A percentile compares a stretch with the other conserved stretches of the same genome.
Evolutionary conservation across 2,797 vertebrate species (phyloP).

Genomic region (Cynodonichthys magdalenae): DNA sequence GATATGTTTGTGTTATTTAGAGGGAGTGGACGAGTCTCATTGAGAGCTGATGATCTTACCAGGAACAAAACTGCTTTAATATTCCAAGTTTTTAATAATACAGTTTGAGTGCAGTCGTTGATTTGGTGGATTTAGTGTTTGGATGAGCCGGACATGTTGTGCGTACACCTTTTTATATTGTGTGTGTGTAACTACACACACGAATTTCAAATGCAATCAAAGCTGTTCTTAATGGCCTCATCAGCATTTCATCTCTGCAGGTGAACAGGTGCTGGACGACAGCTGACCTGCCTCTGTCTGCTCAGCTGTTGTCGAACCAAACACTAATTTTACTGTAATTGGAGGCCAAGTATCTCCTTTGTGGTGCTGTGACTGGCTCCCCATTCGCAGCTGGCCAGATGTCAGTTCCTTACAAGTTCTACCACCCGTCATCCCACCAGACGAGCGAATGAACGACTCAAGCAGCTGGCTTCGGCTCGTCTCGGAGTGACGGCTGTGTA

Average conservation of each 20-base stretch:
- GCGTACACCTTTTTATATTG: background rate
- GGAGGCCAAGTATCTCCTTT: slow-evolving; percentile 61
- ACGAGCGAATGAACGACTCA: slow-evolving; percentile 35
- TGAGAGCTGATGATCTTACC: too few species aligned
- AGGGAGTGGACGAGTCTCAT: too few species aligned
- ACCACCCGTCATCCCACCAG: slow-evolving; percentile 42
- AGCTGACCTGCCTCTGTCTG: slow-evolving; percentile 66
- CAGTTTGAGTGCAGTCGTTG: too few species aligned
- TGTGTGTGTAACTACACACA: slow-evolving; percentile 4
- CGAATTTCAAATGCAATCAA: slow-evolving; percentile 74
- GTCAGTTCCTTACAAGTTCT: slow-evolving; percentile 48
- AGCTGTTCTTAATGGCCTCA: slow-evolving; percentile 41
- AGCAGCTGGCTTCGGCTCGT: slow-evolving; percentile 5
- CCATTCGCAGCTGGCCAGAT: slow-evolving; percentile 51
- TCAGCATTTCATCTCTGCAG: slow-evolving; percentile 56
- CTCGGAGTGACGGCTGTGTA: background rate
- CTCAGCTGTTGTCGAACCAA: slow-evolving; percentile 69
- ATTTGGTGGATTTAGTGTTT: background rate
- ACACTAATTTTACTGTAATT: slow-evolving; percentile 64
- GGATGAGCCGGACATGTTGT: background rate
- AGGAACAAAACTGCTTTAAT: too few species aligned
- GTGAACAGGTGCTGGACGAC: slow-evolving; percentile 61
- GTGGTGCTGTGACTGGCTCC: slow-evolving; percentile 52
- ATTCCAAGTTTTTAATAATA: too few species aligned
- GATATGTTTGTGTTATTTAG: too few species aligned